These are phyloP conservation scores for Neopelma chrysocephalum DNA, from an alignment of 2,797 vertebrate genomes.

Conservation along the genomic window DNA sequence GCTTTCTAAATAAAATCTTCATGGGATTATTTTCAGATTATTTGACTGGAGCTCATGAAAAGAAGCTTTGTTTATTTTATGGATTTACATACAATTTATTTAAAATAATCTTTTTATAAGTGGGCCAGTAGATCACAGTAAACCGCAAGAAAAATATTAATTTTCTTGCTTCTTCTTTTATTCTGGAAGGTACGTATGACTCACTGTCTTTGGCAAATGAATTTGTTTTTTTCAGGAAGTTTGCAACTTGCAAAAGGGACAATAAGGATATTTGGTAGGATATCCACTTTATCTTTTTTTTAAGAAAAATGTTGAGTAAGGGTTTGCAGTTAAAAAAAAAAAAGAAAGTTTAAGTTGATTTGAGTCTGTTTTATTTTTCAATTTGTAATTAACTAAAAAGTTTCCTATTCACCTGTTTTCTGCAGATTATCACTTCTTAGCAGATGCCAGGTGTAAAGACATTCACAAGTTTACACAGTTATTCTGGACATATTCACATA, in stretches of 20 bases:
- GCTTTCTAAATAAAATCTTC: constrained; percentile 37
- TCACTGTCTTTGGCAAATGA: not conserved
- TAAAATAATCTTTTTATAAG: constrained; percentile 46
- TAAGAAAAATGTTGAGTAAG: not conserved
- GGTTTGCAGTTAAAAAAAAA: not conserved
- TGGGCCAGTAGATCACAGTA: constrained; percentile 1
- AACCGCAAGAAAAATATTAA: constrained; percentile 22
- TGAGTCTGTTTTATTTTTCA: not conserved
- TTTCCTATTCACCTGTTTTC: not conserved
- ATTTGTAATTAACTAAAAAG: not conserved
- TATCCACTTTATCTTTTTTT: not conserved
- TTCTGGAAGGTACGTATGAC: not conserved
- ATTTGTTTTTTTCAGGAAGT: not conserved
- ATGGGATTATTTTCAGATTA: constrained; percentile 56
- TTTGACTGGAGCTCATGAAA: constrained; percentile 49
- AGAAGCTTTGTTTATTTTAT: constrained; percentile 59
- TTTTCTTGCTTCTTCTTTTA: not conserved
- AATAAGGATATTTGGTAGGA: not conserved
- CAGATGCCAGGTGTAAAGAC: not conserved
- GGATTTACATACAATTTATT: constrained; percentile 51
- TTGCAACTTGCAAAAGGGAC: not conserved
- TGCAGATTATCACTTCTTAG: not conserved
- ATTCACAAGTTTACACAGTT: not conserved
- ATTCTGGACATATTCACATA: not conserved
- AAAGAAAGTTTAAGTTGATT: not conserved